A percentile compares a stretch with the other conserved stretches of the same genome.
These are phyloP conservation scores for Pluvialis apricaria DNA, from an alignment of 2,113 vertebrate genomes.

Conservation along the genomic window DNA sequence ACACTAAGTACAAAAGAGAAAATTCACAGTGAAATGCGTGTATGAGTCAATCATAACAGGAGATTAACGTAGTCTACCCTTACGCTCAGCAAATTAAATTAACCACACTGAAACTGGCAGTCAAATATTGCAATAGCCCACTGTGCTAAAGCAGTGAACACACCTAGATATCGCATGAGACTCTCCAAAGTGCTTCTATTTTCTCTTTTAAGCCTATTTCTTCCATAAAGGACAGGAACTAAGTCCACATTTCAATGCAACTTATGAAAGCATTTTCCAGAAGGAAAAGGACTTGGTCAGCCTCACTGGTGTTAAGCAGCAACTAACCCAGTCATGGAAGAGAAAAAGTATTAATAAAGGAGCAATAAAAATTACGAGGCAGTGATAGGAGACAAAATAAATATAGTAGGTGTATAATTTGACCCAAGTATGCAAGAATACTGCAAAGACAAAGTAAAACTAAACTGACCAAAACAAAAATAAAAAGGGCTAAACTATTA, in stretches of 20 bases:
- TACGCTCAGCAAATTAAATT: background rate
- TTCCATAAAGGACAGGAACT: background rate
- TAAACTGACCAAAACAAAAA: background rate
- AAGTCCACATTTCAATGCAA: background rate
- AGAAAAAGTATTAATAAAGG: background rate
- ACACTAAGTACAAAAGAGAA: conserved; percentile 78
- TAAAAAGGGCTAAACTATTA: background rate
- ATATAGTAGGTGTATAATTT: background rate
- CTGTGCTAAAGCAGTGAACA: background rate
- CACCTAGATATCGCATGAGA: background rate
- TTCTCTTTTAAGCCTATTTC: background rate
- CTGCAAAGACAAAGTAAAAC: background rate
- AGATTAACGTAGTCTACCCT: background rate
- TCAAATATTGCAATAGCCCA: background rate
- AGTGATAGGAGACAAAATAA: background rate
- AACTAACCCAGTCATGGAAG: background rate
- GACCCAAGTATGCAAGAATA: background rate
- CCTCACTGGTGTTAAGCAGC: background rate
- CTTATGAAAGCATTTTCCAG: background rate
- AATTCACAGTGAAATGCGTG: conserved; percentile 29
- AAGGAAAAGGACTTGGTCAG: background rate
- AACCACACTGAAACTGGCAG: background rate
- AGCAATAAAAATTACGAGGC: background rate
- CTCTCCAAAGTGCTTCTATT: background rate
- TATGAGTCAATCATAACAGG: background rate